Evolutionary conservation across 2,113 vertebrate genomes (phyloP).

Genomic region (Notarius quadriscutis): DNA sequence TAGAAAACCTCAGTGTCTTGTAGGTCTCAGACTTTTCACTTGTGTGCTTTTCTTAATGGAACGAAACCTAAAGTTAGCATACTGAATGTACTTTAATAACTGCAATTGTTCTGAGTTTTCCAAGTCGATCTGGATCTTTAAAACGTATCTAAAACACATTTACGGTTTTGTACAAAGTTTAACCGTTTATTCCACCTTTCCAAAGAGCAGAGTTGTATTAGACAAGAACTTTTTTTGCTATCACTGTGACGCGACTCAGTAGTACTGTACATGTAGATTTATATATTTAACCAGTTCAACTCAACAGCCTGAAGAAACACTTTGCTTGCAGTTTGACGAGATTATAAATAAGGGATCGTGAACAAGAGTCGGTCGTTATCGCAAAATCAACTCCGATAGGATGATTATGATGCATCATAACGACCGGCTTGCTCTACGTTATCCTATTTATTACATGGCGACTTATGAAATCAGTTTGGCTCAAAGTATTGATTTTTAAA

Average conservation of each 20-base stretch:
- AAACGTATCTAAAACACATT: constrained; percentile 3
- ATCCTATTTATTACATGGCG: no score
- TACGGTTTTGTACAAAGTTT: constrained; percentile 34
- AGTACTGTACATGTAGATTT: constrained; percentile 37
- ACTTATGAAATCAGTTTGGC: no score
- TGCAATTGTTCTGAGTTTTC: constrained; percentile 46
- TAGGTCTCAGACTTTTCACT: constrained; percentile 28
- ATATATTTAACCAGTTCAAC: neutral
- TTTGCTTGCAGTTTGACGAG: neutral
- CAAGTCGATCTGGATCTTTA: constrained; percentile 25
- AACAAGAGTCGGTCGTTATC: no score
- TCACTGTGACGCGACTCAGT: constrained; percentile 52
- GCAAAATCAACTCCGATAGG: no score
- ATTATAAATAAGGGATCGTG: neutral
- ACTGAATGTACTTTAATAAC: constrained; percentile 55
- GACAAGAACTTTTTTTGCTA: constrained; percentile 4
- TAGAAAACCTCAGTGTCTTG: constrained; percentile 25
- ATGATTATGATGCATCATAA: no score
- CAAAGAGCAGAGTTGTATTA: constrained; percentile 42
- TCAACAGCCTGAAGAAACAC: neutral
- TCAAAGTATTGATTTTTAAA: no score
- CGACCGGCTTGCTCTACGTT: no score
- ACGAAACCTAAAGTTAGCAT: constrained; percentile 20
- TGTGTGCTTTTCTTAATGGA: constrained; percentile 30
- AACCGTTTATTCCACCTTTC: constrained; percentile 31